Percentiles rank a stretch among this genome's conserved stretches.
Evolutionary conservation across 2,797 vertebrate genomes (phyloP).

Genomic region (Synanceia verrucosa): DNA sequence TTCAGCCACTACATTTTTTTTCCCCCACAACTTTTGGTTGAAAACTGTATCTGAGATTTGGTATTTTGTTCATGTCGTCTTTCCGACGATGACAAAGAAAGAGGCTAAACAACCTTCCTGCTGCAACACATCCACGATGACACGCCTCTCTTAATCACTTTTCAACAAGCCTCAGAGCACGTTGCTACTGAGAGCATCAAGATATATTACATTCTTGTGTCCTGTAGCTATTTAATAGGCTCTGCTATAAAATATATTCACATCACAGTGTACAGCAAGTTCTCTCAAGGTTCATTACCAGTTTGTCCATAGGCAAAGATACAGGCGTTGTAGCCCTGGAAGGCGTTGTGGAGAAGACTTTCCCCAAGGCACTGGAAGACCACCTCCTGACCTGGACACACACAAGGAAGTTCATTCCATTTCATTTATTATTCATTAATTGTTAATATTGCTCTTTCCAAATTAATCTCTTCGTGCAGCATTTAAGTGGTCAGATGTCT

Average conservation of each 20-base stretch:
- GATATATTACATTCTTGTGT: neutral
- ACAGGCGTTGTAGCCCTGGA: slow-evolving; percentile 97
- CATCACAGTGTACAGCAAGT: neutral
- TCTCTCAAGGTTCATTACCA: slow-evolving; percentile 77
- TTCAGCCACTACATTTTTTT: neutral
- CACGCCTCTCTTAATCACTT: slow-evolving; percentile 22
- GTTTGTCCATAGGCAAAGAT: slow-evolving; percentile 99
- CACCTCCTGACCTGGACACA: slow-evolving; percentile 91
- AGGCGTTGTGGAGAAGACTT: slow-evolving; percentile 96
- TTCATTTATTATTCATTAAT: too few relatives aligned
- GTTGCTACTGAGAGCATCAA: neutral
- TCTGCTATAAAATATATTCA: neutral
- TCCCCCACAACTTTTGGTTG: slow-evolving; percentile 4
- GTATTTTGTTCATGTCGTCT: neutral
- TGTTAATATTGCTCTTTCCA: neutral
- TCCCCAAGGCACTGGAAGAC: slow-evolving; percentile 99
- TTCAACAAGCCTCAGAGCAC: slow-evolving; percentile 1
- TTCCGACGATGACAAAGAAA: too few relatives aligned
- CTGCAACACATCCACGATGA: slow-evolving; percentile 14
- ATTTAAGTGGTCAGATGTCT: neutral
- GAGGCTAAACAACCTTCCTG: neutral
- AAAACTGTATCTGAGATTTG: neutral
- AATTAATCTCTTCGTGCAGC: neutral
- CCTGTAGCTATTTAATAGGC: neutral
- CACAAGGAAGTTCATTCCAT: neutral